Base-by-base conservation (phyloP, 2,113 vertebrate genomes). In the Ctenodactylus gundi region DNA sequence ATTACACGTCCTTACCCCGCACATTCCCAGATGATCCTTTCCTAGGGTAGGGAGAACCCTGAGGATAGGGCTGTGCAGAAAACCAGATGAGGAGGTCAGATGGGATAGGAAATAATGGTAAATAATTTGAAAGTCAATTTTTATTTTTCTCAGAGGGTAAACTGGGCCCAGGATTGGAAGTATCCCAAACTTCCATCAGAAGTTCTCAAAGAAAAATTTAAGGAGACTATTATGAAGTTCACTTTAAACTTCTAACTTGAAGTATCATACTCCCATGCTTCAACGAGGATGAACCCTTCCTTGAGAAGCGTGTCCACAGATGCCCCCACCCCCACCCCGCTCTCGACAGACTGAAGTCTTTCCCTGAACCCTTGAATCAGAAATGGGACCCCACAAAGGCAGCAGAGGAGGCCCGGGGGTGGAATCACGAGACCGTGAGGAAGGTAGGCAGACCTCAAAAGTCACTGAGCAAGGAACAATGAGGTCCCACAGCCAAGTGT, bases 371-470 rank as follows among this genome's bases (percentile, higher is more conserved):
- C 29, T 5, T 8, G 49, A 46, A 55, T 41, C 53, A 46, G 64
- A 31, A 92, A 77, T 21, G 88, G 53, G 41, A 65, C 85, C 93
- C 41, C 49, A 68, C 81, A 80, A 75, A 85, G 90, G 60, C 88
- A 93, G 90, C 15, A 25, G 88, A 94, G 51, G 87, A 94, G 49
- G 58, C 21, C 90, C 77, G 86, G 75, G 94, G 91, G 91, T 88
- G 90, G 94, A 92, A 94, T 97, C 92, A 96, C 17, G 44, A 86
- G 96, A 80, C 36, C 34, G 29, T 97, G 85, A 95, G 23, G 94
- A 55, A 93, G 90, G 90, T 94, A 83, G 94, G 75, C 55, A 80
- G 77, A 87, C 60, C 58, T 70, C 73, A 82, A 81, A 93, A 94
- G 93, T 96, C 93, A 86, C 86, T 92, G 31, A 65, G 29, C 68